These are phyloP conservation scores for Melieria crassipennis DNA, from an alignment of 2,888 invertebrate genomes.

Conservation along the genomic window DNA sequence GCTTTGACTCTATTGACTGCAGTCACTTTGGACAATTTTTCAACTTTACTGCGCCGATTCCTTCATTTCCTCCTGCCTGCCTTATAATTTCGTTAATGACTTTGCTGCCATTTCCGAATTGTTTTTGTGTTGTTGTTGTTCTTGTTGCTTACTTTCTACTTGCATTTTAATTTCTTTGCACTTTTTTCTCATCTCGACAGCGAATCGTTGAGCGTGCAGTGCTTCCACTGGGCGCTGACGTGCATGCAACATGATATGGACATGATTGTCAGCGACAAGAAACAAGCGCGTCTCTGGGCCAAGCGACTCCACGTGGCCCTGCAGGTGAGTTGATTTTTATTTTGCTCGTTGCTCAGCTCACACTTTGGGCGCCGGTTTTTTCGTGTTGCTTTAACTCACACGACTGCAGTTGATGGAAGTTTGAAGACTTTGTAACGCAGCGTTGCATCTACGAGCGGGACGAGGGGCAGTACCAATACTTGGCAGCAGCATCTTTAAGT, in stretches of 20 bases:
- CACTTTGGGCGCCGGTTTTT: conserved; percentile 80
- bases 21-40: too few relatives aligned
- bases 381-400: conserved; percentile 86
- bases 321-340: conserved; percentile 54
- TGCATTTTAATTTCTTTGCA: conserved; percentile 34
- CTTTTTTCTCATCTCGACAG: conserved; percentile 66
- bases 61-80: too few relatives aligned
- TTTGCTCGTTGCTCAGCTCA: conserved; percentile 71
- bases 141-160: conserved; percentile 4
- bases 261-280: conserved; percentile 87
- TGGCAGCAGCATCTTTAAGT: not conserved
- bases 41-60: too few relatives aligned
- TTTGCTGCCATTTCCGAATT: conserved; percentile 42
- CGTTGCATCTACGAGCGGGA: not conserved
- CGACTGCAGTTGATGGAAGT: conserved; percentile 70
- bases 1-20: too few relatives aligned
- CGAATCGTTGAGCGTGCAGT: conserved; percentile 90
- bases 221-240: conserved; percentile 85
- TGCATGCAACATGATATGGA: conserved; percentile 86
- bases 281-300: conserved; percentile 84
- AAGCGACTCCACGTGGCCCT: conserved; percentile 86
- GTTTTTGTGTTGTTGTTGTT: conserved; percentile 1
- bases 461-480: not conserved
- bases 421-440: not conserved
- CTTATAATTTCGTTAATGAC: conserved; percentile 60